These are phyloP conservation scores for Calidris pugnax DNA, from an alignment of 2,113 vertebrate species.

Conservation along the genomic window DNA sequence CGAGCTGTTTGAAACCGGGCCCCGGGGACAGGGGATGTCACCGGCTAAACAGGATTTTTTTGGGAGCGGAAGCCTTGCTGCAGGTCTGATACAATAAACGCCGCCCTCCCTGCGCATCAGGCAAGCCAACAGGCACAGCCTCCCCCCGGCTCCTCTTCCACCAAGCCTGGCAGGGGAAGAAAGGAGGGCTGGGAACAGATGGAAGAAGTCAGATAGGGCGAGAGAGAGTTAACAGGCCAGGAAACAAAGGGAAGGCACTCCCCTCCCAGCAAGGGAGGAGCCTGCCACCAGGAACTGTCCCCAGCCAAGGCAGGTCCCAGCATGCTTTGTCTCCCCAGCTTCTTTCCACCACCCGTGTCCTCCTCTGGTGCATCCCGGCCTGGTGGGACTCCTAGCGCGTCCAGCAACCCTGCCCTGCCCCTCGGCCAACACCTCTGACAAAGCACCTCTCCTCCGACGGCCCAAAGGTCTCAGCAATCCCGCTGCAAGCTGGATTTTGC, in stretches of 20 bases:
- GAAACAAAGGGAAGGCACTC: conserved; percentile 70
- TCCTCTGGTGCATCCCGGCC: neutral
- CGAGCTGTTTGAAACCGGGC: conserved; percentile 1
- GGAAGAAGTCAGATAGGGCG: conserved; percentile 57
- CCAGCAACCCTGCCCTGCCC: neutral
- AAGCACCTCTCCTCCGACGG: neutral
- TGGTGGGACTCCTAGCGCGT: neutral
- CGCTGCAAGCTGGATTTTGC: neutral
- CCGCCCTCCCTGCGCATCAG: neutral
- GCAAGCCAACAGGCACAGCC: neutral
- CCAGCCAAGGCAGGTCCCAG: conserved; percentile 46
- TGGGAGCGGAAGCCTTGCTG: neutral
- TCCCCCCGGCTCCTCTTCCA: neutral
- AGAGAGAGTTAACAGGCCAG: conserved; percentile 72
- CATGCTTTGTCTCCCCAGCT: conserved; percentile 60
- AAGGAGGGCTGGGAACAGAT: conserved; percentile 55
- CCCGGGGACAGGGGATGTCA: conserved; percentile 25
- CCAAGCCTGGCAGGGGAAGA: neutral
- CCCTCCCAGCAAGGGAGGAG: conserved; percentile 64
- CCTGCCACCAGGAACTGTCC: conserved; percentile 65
- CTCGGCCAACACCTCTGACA: neutral
- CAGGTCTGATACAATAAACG: neutral
- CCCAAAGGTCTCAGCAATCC: neutral
- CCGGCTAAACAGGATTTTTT: conserved; percentile 43
- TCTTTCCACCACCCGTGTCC: neutral